Percentiles rank a stretch among this genome's conserved stretches.
Conservation (phyloP, 2,888 invertebrate species). For the Limnephilus lunatus region DNA sequence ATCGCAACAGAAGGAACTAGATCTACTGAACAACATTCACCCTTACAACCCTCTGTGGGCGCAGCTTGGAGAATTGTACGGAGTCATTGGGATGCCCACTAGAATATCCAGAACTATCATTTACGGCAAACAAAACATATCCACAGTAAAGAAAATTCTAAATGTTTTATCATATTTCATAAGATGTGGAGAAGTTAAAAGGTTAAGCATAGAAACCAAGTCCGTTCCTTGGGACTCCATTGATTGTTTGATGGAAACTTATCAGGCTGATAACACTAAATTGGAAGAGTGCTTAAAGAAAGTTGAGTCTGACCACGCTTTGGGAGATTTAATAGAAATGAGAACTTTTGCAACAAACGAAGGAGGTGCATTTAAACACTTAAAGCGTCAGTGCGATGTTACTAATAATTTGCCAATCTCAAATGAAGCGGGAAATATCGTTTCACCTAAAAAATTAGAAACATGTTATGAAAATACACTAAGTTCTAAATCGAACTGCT, state of each 20-base stretch:
- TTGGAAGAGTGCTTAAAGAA: constrained; percentile 68
- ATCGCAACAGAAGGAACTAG: constrained; percentile 74
- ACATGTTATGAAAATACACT: constrained; percentile 18
- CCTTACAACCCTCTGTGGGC: constrained; percentile 95
- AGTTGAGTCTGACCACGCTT: constrained; percentile 9
- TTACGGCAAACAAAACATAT: constrained; percentile 81
- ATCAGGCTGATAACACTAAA: constrained; percentile 54
- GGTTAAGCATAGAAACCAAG: constrained; percentile 68
- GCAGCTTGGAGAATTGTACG: constrained; percentile 90
- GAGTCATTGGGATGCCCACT: constrained; percentile 88
- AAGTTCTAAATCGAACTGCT: constrained; percentile 48
- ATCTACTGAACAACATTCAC: constrained; percentile 79
- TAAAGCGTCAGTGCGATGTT: constrained; percentile 4
- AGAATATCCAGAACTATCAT: constrained; percentile 89
- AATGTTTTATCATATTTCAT: constrained; percentile 92
- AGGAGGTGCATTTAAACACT: constrained; percentile 28
- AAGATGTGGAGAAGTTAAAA: constrained; percentile 85
- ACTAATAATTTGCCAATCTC: constrained; percentile 13
- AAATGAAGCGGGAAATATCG: background rate
- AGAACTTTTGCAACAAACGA: constrained; percentile 62
- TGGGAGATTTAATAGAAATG: constrained; percentile 63
- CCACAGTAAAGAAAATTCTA: constrained; percentile 84
- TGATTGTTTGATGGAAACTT: constrained; percentile 58
- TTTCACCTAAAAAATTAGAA: constrained; percentile 38
- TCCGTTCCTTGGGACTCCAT: constrained; percentile 60